phyloP scores from a whole-genome alignment of 2,113 vertebrate species.

The Leiothrix lutea region DNA sequence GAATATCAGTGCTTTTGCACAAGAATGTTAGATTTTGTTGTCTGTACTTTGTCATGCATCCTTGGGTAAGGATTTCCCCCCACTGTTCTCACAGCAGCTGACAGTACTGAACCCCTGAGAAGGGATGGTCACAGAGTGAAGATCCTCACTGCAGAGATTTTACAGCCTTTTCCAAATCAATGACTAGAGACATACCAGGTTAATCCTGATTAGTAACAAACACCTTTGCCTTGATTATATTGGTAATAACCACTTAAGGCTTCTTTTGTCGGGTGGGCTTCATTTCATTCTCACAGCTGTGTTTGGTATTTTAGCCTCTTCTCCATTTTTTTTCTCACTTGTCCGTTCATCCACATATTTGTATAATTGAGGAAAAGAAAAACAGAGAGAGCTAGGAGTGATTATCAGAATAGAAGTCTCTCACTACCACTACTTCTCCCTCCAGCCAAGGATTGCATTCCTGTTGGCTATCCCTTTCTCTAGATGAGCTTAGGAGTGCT shows the following conservation, averaged over 20 bases:
- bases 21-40: neutral
- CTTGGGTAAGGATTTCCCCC: neutral
- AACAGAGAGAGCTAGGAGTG: neutral
- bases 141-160: neutral
- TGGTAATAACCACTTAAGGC: neutral
- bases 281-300: neutral
- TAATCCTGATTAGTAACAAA: conserved; percentile 14
- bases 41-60: neutral
- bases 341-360: neutral
- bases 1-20: neutral
- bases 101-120: neutral
- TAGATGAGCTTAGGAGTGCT: neutral
- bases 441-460: neutral
- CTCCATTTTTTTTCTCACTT: neutral
- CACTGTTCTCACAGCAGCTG: neutral
- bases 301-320: neutral
- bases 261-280: neutral
- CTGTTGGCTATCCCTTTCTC: neutral
- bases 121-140: neutral
- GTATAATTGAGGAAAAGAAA: neutral
- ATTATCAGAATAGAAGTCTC: neutral
- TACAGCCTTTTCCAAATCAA: neutral
- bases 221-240: neutral
- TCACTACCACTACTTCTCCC: neutral
- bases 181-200: neutral